Evolutionary conservation across 2,888 invertebrate species (phyloP).

Genomic region (Scaptomyza flava): DNA sequence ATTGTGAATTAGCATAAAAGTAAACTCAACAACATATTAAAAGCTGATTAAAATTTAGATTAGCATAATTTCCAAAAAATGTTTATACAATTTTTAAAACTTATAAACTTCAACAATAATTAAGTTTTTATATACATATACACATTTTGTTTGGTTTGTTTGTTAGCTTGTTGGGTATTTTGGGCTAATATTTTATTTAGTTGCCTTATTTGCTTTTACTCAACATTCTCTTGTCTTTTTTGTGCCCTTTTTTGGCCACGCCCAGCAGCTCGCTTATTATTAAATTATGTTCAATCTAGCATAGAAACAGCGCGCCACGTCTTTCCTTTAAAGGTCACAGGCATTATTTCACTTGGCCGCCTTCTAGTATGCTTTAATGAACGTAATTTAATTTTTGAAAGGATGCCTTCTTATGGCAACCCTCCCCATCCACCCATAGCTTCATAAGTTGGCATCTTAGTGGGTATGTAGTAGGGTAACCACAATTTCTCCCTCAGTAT

Average conservation of each 20-base stretch:
- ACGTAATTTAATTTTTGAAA: constrained; percentile 56
- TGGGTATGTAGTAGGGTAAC: constrained; percentile 28
- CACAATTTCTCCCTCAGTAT: neutral
- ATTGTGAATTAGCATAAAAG: neutral
- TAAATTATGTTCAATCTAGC: constrained; percentile 74
- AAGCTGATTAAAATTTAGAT: constrained; percentile 5
- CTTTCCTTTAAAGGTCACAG: constrained; percentile 45
- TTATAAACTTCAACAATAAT: constrained; percentile 23
- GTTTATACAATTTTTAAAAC: constrained; percentile 10
- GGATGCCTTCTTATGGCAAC: neutral
- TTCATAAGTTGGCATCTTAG: constrained; percentile 22
- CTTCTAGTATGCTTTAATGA: constrained; percentile 55
- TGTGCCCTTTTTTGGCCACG: constrained; percentile 10
- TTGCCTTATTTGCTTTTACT: constrained; percentile 24
- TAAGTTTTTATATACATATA: constrained; percentile 11
- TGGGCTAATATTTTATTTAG: constrained; percentile 20
- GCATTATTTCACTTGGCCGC: constrained; percentile 62
- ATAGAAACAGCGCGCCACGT: constrained; percentile 33
- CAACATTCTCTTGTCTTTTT: constrained; percentile 9
- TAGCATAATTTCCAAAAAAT: constrained; percentile 16
- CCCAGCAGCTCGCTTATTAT: constrained; percentile 57
- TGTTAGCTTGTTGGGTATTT: neutral
- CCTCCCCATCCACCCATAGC: neutral
- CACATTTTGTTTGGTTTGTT: neutral
- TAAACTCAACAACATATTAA: neutral